Conservation (phyloP, 2,888 invertebrate genomes). For the Podotricha telesiphe region DNA sequence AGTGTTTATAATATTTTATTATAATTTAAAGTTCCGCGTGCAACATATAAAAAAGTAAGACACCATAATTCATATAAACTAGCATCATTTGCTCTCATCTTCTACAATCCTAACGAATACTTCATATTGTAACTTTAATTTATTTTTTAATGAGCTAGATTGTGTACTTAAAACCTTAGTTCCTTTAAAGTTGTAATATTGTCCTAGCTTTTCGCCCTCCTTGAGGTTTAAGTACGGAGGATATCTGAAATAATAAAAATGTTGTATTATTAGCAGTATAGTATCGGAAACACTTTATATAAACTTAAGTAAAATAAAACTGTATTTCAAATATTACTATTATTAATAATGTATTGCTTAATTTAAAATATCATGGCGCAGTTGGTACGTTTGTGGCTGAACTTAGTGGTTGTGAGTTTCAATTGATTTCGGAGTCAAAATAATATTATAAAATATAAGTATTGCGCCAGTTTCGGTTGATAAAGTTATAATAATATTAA, state of each 20-base stretch:
- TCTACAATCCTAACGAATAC: slow-evolving; percentile 73
- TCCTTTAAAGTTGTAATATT: slow-evolving; percentile 72
- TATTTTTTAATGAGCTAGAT: slow-evolving; percentile 59
- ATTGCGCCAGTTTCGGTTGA: no score
- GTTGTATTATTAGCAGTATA: background rate
- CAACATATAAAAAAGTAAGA: slow-evolving; percentile 34
- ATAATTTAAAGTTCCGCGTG: slow-evolving; percentile 47
- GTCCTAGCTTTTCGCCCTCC: slow-evolving; percentile 65
- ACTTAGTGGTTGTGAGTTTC: no score
- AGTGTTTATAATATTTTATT: slow-evolving; percentile 45
- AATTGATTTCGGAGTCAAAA: no score
- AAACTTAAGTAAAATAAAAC: background rate
- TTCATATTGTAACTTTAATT: slow-evolving; percentile 73
- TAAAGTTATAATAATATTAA: no score
- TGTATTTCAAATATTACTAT: background rate
- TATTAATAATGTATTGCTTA: background rate
- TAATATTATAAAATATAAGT: no score
- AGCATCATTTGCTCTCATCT: slow-evolving; percentile 47
- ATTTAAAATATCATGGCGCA: background rate
- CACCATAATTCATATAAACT: slow-evolving; percentile 36
- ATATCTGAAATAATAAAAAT: slow-evolving; percentile 57
- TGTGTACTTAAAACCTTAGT: slow-evolving; percentile 62
- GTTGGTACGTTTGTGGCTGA: no score
- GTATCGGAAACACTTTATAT: background rate
- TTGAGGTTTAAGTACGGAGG: slow-evolving; percentile 62